Base-by-base conservation (phyloP, 2,888 invertebrate genomes). In the Lottia scabra region DNA sequence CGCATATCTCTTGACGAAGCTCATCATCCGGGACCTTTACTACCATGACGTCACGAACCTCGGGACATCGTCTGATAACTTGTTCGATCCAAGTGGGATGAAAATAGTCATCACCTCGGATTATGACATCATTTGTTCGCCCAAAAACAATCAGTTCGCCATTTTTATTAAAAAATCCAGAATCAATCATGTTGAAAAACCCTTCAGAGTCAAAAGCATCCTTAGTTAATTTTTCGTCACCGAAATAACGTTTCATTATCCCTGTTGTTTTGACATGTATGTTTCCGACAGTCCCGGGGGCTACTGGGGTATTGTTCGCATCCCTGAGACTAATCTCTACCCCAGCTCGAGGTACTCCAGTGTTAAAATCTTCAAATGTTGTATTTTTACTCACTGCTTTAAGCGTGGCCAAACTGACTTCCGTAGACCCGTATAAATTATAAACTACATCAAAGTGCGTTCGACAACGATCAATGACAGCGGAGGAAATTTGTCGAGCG, bases 21-120 rank as follows among this genome's bases (percentile, higher is more conserved):
- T n/a, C 56, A 46, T 56, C n/a, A 48, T 67, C 67, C 8, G 67
- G 67, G 13, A 67, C 67, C 38, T 46, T 46, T 15, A 67, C 30
- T 19, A 67, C 67, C n/a, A 46, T 19, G 38, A 67, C 67, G 12
- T 67, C 67, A 19, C 26, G 30, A 19, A 56, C 38, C 15, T 16
- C 27, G 16, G 45, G n/a, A 46, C 65, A 45, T 43, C 63, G 44
- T 65, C 38, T 44, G 48, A 75, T 69, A 12, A 68, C 48, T 10
- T 48, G 16, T 44, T 75, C 75, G 56, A 75, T 45, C 71, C 68
- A 72, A 16, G 64, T 67, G 3, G 75, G 75, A 43, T 75, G 65
- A 8, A 71, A 43, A 23, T 66, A 38, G 62, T 46, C 45, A 10
- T 38, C 62, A 5, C 70, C 75, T 16, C 68, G 46, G 44, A 56